Evolutionary conservation across 2,113 vertebrate species (phyloP), one percentile per base, ranked within the genome.

Genomic region (Amblyornis subalaris): DNA sequence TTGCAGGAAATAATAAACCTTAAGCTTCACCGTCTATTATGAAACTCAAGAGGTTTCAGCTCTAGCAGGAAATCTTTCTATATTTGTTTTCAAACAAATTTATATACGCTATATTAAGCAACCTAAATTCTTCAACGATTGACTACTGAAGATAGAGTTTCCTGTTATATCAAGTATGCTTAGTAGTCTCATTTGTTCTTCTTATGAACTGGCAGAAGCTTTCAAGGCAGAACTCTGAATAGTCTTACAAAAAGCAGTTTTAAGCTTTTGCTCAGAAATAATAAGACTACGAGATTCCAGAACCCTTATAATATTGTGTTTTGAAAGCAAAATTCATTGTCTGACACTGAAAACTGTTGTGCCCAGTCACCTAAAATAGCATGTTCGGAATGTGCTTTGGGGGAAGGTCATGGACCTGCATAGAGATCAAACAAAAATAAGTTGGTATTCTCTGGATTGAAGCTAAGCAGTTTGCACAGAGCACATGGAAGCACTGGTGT

Each of bases 401-500:
- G 6, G 17, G 31, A 25, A 82, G 29, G 33, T 4, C 28, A 29
- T 29, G 66, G 35, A 54, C 20, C 35, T 47, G 28, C 51, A 38
- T 23, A 35, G 42, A 77, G 15, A 28, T 18, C 22, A 76, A 45
- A 50, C 28, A 18, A 45, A 90, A 57, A 26, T 5, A 5, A 40
- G 4, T 20, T 11, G 7, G 3, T 25, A 6, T 57, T 90, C 22
- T 67, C n/a, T 2, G 1, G 11, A 44, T 0, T 51, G 26, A 28
- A 15, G 5, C 3, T 55, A 62, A 81, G 16, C 21, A 64, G 19
- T 35, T 78, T 51, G 3, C 33, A 87, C 26, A 85, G 17, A 61
- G 13, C 12, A 12, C 0, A 2, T 18, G 26, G 24, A 15, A 67
- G 5, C 5, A 14, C 24, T 54, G 7, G 5, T 48, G 9, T 26